Evolutionary conservation across 2,888 invertebrate genomes (phyloP), one percentile per base, ranked within the genome.

Genomic region (Acanthoscelides obtectus): DNA sequence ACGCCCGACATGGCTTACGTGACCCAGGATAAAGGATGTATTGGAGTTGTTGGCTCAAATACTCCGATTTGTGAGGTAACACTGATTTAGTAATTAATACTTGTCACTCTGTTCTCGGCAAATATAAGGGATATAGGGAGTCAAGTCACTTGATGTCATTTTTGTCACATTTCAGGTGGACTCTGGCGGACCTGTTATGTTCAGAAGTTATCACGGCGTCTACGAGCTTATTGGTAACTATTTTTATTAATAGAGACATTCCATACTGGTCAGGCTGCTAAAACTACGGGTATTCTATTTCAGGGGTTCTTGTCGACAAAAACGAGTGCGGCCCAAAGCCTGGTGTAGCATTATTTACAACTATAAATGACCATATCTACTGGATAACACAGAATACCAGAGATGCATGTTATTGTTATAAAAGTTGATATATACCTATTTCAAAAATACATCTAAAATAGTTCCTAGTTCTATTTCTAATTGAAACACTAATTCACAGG

Each of bases 331-430:
- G 84, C n/a, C 73, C 79, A 22, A 79, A 78, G 12, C 81, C 84
- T 1, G 83, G 83, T 69, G 83, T 87, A 3, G 86, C 88, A 0
- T 78, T 88, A 20, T 90, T 85, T 76, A 89, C 89, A 0, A 87
- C 81, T 79, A 81, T 89, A 2, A 85, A 86, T 22, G 85, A 88
- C 12, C 88, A 89, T 81, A 79, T 89, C 0, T 81, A 85, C 22
- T 91, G 90, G 90, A 88, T 91, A 74, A 84, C 87, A 20, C 84
- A 87, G 73, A 85, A 88, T 70, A 89, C 89, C 12, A 86, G 83
- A 72, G 87, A 88, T 76, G 88, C 89, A 20, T 90, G 90, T 75
- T 89, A 87, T 76, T 89, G 89, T 75, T 79, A 81, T 22, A 84
- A 83, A 79, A 77, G 75, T 19, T 81, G 76, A 77, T 63, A 12